Evolutionary conservation across 2,888 invertebrate genomes (phyloP), one percentile per base, ranked within the genome.

Genomic region (Drosophila anomalipes): DNA sequence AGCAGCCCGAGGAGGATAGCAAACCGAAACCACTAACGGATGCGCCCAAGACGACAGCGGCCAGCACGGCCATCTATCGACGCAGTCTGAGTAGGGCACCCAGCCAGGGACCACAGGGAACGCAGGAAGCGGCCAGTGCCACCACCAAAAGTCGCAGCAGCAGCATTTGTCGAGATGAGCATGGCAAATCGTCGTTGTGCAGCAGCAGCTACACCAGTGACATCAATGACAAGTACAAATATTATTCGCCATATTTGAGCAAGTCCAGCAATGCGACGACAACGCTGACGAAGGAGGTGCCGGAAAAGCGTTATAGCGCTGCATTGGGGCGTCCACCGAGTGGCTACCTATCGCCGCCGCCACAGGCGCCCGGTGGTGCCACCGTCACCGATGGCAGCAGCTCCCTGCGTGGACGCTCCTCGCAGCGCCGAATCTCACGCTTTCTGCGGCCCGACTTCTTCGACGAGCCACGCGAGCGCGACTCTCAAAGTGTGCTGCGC

Each of bases 371-470:
- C 16, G 64, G 44, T 12, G 67, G 65, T 19, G 61, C 68, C 28
- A 39, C n/a, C 6, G 73, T 77, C 32, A 79, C 73, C 39, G 85
- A 83, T 30, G 80, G 88, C 33, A 90, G 85, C 66, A 91, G 89
- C 70, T 86, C 89, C 49, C 72, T 91, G 60, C 89, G 88, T 67
- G 89, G 91, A 67, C 87, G 92, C 41, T 94, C 94, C 66, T 94
- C 94, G 41, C 95, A 95, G 65, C 95, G 95, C 59, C 95, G 96
- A 75, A 95, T 96, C 69, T 96, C 96, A 12, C 94, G 97, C 68
- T 97, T 97, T 93, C 93, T 97, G 69, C 94, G 97, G 37, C 96
- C 97, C 0, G 97, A 97, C 92, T 97, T 97, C 91, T 96, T 95
- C 90, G 96, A 97, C 77, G 88, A 90, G 28, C 89, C 91, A 93